Base-by-base conservation (phyloP, 2,888 invertebrate species). In the Lasius fuliginosus region DNA sequence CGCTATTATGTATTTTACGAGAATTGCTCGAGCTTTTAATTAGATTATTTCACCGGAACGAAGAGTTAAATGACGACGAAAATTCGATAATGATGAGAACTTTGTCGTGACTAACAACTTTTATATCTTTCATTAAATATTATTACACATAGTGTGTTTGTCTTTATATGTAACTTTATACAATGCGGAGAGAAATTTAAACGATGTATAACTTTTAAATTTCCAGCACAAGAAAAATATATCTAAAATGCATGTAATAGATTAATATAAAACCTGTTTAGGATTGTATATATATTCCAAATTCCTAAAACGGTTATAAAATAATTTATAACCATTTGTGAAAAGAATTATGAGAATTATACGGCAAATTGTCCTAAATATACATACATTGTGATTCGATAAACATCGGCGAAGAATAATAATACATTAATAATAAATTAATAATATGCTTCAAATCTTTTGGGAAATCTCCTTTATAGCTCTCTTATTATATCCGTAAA, bases 1-100 rank as follows among this genome's bases (percentile, higher is more conserved):
- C 3, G 65, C 33, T 67, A 53, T 76, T 76, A 49, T 49, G 36
- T 65, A 27, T 18, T 76, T 76, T 49, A 36, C 67, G 33, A 65
- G 49, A 65, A 11, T 3, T 23, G 18, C 33, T 49, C 42, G 18
- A 15, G 23, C 33, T 65, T 49, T 65, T 75, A 76, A 76, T 76
- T 76, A 62, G 46, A 27, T 76, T 49, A 65, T 76, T 67, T 76
- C 23, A 36, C 8, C 33, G 46, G 15, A 23, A 49, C 46, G 11
- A 33, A 6, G 9, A 18, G 6, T 23, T 65, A 53, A 75, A 67
- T 12, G 36, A 33, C 3, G 42, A 49, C 18, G 23, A 75, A 75
- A 49, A 49, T 75, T 27, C 36, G 3, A 33, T 30, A 64, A 46
- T 33, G 23, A 33, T 33, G 18, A 15, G 18, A 75, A 49, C 23